Base-by-base conservation (phyloP, 1,140 invertebrate genomes). In the Dendroctonus ponderosae region DNA sequence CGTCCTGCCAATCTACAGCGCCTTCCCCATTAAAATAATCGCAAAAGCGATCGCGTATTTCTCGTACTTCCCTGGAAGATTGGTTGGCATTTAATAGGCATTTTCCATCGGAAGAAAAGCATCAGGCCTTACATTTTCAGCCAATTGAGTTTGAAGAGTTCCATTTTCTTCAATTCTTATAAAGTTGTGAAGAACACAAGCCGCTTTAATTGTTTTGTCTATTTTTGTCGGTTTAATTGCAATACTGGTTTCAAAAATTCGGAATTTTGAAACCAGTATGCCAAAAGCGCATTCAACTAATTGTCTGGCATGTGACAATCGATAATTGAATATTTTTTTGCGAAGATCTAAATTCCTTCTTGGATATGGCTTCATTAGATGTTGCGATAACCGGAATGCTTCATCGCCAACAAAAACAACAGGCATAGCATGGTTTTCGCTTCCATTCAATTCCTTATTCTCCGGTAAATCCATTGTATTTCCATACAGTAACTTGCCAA, bases 171-270 rank as follows among this genome's bases (percentile, higher is more conserved):
- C 43, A 1, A 46, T 66, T 61, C 59, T 11, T 40, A 66, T 66
- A 37, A 66, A 62, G 61, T 66, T 66, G 40, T 66, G 64, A 12
- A 66, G 49, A 62, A 65, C 41, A 65, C 62, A 65, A 62, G 26
- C 59, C 2, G 62, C 62, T 43, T 62, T 61, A 15, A 65, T 40
- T 42, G 61, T 39, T 11, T 64, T 11, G 53, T 11, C 44, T 8
- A 64, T 42, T 58, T 57, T 62, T 41, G 11, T 9, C 37, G 48
- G 62, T 41, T 65, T 2, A 63, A 52, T n/a, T 7, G 2, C 12
- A 41, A 66, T 62, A 38, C 37, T 40, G 5, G 6, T n/a, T n/a
- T n/a, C n/a, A n/a, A 66, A 66, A 14, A 26, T 58, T 58, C 49
- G 5, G 48, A 66, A 66, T 66, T 66, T 66, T 48, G 54, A 62